Evolutionary conservation across 2,888 invertebrate species (phyloP).

Genomic region (Pharmacophagus antenor): DNA sequence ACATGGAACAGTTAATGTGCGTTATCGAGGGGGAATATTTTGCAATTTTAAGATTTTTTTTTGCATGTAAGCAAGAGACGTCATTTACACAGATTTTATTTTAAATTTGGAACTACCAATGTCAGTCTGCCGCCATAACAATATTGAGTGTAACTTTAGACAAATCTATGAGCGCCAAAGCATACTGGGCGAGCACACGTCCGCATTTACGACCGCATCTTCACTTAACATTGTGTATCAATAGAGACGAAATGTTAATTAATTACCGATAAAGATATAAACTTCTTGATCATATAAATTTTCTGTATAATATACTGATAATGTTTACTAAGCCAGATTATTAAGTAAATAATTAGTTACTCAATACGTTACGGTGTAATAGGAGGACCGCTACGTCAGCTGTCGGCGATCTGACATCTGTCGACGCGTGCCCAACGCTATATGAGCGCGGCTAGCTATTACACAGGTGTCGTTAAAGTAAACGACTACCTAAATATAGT

Average conservation of each 20-base stretch:
- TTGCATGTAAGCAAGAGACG: background rate
- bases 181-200: too few species aligned
- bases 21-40: background rate
- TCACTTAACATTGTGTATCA: too few species aligned
- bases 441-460: background rate
- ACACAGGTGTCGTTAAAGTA: background rate
- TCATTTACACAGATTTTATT: background rate
- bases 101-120: too few species aligned
- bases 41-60: background rate
- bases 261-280: too few species aligned
- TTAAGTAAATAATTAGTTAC: background rate
- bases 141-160: too few species aligned
- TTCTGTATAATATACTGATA: too few species aligned
- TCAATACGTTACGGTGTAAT: slow-evolving; percentile 3
- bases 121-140: too few species aligned
- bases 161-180: too few species aligned
- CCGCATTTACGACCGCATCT: too few species aligned
- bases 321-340: background rate
- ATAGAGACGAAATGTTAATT: too few species aligned
- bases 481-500: background rate
- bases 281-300: too few species aligned
- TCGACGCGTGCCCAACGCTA: background rate
- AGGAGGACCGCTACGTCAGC: background rate
- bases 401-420: background rate
- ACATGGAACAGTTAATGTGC: background rate